Base-by-base conservation (phyloP, 37 sponge, comb jelly and placozoan genomes). In the Crambe crambe region DNA sequence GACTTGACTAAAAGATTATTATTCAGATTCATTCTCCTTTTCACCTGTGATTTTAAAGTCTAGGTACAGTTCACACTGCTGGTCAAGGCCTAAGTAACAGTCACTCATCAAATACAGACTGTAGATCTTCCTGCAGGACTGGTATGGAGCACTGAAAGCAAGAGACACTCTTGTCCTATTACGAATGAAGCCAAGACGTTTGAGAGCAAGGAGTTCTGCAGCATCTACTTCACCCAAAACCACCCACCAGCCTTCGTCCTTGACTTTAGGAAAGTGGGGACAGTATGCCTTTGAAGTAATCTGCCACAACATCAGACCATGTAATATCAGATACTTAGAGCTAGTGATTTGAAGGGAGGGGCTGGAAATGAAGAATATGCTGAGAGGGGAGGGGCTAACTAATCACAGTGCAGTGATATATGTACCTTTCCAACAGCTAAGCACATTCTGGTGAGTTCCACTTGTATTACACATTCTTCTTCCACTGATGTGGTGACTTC, bases 221-320 rank as follows among this genome's bases (percentile, higher is more conserved):
- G 74, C 68, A 68, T 95, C 96, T 9, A 82, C 78, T 39, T 89
- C 89, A 10, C 99, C 99, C 21, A 98, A 42, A 15, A 93, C 37
- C 18, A 98, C 56, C 90, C 90, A 98, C 99, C 99, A 98, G 4
- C 96, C 94, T 74, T 98, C 99, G 58, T 95, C 94, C 68, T 95
- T 95, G 12, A 88, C 61, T 56, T 98, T 98, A 26, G 91, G 89
- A 58, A 95, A 98, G 15, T 75, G 72, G 1, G 96, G 99, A 56
- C 92, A 68, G 58, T 88, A 35, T 42, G 80, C 89, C 37, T 77
- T 72, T 17, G 51, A 21, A 25, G 77, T 85, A 66, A 20, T 22
- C 58, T 78, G 31, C 12, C n/a, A n/a, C n/a, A n/a, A n/a, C n/a
- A n/a, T n/a, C n/a, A n/a, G n/a, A n/a, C n/a, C n/a, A n/a, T 63